A percentile compares a stretch with the other conserved stretches of the same genome.
phyloP scores from a whole-genome alignment of 2,888 invertebrate species.

The Nemoura dubitans region DNA sequence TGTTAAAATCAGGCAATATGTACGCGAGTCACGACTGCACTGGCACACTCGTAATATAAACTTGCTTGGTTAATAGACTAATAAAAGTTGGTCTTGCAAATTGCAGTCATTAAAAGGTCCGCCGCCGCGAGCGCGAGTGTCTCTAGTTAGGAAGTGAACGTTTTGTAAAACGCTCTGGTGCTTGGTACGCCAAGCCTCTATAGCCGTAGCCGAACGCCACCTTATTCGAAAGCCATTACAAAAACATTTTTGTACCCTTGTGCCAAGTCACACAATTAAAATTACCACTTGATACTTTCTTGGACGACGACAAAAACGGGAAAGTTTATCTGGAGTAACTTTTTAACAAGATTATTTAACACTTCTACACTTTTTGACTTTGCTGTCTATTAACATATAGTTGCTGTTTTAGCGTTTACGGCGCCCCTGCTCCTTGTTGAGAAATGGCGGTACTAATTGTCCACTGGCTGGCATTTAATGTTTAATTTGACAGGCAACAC shows the following conservation, averaged over 20 bases:
- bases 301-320: background rate
- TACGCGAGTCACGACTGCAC: slow-evolving; percentile 45
- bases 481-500: background rate
- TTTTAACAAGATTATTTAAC: background rate
- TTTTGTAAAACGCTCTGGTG: slow-evolving; percentile 24
- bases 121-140: slow-evolving; percentile 39
- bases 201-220: background rate
- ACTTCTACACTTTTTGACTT: background rate
- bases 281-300: slow-evolving; percentile 7
- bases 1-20: slow-evolving; percentile 42
- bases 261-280: slow-evolving; percentile 2
- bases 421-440: background rate
- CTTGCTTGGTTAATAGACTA: slow-evolving; percentile 49
- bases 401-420: background rate
- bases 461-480: background rate
- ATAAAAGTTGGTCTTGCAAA: slow-evolving; percentile 50
- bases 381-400: background rate
- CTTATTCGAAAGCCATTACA: slow-evolving; percentile 40
- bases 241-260: slow-evolving; percentile 2
- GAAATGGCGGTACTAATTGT: background rate
- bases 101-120: slow-evolving; percentile 48
- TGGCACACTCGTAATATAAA: slow-evolving; percentile 46
- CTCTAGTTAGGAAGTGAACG: slow-evolving; percentile 36
- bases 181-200: slow-evolving; percentile 23
- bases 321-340: background rate